A percentile compares a stretch with the other conserved stretches of the same genome.
phyloP scores from a whole-genome alignment of 1,140 invertebrate genomes.

The Brachionus rubens region DNA sequence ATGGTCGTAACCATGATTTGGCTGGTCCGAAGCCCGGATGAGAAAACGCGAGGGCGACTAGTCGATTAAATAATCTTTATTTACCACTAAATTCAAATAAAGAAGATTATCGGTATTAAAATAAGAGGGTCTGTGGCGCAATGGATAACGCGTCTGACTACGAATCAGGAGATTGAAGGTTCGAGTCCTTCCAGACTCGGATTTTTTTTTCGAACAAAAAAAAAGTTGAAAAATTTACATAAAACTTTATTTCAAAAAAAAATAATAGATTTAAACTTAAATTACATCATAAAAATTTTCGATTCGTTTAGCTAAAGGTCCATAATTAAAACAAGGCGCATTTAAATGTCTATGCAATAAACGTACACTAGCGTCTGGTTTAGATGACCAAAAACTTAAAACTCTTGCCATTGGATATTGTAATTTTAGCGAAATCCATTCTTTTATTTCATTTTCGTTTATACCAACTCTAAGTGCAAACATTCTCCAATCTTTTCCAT shows the following conservation, averaged over 20 bases:
- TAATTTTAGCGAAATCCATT: constrained; percentile 55
- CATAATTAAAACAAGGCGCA: constrained; percentile 55
- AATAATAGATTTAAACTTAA: constrained; percentile 46
- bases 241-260: neutral
- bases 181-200: constrained; percentile 46
- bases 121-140: constrained; percentile 43
- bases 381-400: constrained; percentile 54
- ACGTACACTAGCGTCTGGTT: constrained; percentile 54
- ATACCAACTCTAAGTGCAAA: constrained; percentile 57
- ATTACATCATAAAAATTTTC: constrained; percentile 58
- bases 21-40: no score
- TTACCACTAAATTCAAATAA: no score
- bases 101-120: neutral
- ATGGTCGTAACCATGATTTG: no score
- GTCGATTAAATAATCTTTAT: no score
- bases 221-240: constrained; percentile 3
- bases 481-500: constrained; percentile 58
- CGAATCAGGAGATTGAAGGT: constrained; percentile 47
- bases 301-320: constrained; percentile 55
- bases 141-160: constrained; percentile 47
- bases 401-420: constrained; percentile 55
- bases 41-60: no score
- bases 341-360: constrained; percentile 58
- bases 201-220: constrained; percentile 6
- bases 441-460: constrained; percentile 50